A percentile compares a stretch with the other conserved stretches of the same genome.
Conservation (phyloP, 2,797 vertebrate genomes). For the Thamnophis elegans region DNA sequence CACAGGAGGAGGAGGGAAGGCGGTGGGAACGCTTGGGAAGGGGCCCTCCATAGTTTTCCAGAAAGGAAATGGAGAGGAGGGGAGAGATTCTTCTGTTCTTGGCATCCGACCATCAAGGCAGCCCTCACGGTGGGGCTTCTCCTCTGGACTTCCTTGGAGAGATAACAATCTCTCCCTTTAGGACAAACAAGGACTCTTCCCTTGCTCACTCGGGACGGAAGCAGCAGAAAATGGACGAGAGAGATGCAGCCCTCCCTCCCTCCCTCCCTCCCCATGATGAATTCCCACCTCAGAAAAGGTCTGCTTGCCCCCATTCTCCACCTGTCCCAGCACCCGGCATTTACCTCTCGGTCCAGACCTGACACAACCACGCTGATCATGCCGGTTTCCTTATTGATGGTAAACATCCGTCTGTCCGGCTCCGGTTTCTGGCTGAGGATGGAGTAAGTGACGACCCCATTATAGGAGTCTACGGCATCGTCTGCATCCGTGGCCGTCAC, state of each 20-base stretch:
- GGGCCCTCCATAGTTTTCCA: not conserved
- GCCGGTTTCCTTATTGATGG: constrained; percentile 73
- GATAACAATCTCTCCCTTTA: not conserved
- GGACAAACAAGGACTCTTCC: not conserved
- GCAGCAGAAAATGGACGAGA: not conserved
- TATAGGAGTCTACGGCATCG: constrained; percentile 46
- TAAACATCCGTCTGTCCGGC: constrained; percentile 62
- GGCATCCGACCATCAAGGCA: not conserved
- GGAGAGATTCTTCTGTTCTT: not conserved
- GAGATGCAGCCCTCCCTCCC: not conserved
- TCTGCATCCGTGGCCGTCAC: constrained; percentile 77
- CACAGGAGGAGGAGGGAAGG: not conserved
- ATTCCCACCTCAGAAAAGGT: not conserved
- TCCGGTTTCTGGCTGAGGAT: constrained; percentile 65
- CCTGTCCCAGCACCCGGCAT: not conserved
- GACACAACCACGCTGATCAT: constrained; percentile 72
- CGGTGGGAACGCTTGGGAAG: not conserved
- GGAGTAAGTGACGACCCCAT: constrained; percentile 70
- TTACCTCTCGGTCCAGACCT: constrained; percentile 83
- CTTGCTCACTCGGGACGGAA: not conserved
- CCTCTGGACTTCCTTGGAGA: not conserved
- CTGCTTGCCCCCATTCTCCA: not conserved
- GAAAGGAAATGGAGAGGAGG: not conserved
- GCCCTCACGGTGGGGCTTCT: not conserved
- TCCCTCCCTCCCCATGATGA: not conserved